Base-by-base conservation (phyloP, 2,113 vertebrate genomes). In the Anguilla japonica region DNA sequence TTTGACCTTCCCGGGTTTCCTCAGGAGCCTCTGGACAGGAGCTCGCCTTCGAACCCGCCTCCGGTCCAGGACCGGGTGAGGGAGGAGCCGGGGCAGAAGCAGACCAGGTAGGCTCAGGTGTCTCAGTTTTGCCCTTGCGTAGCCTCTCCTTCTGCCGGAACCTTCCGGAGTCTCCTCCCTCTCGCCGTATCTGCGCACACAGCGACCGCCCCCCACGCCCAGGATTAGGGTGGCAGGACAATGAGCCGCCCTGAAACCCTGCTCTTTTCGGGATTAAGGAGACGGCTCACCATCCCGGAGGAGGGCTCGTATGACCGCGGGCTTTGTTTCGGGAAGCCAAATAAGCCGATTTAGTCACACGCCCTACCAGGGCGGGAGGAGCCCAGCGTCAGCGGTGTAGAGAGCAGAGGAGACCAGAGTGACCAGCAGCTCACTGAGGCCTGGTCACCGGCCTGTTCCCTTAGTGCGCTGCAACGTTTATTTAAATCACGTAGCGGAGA, bases 41-140 rank as follows among this genome's bases (percentile, higher is more conserved):
- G 26, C n/a, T 18, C 34, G 56, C 29, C 50, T 22, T 34, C 79
- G 29, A 40, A 81, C 26, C 79, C 80, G 22, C 43, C 85, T 13
- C 53, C 41, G 20, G 41, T 86, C 78, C 34, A 43, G n/a, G 85
- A 86, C 8, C 71, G 26, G 56, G 22, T 20, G n/a, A 53, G 20
- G 14, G 85, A 81, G 79, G 85, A 86, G 22, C 39, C 40, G 29
- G 79, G 82, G 85, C 85, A 16, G 41, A 86, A 81, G 79, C 78
- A 81, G 79, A 14, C 79, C 79, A 81, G 85, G 85, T 86, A 41
- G 85, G 22, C 22, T 67, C 79, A 82, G 79, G 85, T 46, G 56
- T 22, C 46, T n/a, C 39, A 7, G 6, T 41, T 53, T 81, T 22
- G 15, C 15, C 85, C 60, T 53, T 43, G 43, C 22, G 14, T 84